A percentile compares a stretch with the other conserved stretches of the same genome.
phyloP scores from a whole-genome alignment of 2,113 vertebrate genomes.

The Centropristis striata region DNA sequence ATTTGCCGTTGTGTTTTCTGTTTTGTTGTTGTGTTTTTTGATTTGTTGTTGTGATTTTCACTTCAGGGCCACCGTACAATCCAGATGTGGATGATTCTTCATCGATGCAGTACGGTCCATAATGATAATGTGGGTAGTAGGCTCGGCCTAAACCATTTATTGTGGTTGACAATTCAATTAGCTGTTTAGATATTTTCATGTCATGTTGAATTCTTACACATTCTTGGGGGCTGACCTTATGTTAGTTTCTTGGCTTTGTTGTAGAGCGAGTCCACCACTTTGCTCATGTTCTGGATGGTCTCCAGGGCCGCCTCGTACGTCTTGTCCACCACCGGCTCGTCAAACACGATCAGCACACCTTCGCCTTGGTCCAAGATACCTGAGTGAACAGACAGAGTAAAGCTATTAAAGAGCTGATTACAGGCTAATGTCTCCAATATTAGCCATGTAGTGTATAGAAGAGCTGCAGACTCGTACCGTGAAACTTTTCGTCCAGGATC shows the following conservation, averaged over 20 bases:
- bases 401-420: not conserved
- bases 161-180: too few relatives aligned
- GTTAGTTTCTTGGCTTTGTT: slow-evolving; percentile 99
- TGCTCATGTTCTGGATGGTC: slow-evolving; percentile 98
- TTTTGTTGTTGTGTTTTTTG: too few relatives aligned
- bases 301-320: slow-evolving; percentile 95
- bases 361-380: slow-evolving; percentile 98
- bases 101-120: too few relatives aligned
- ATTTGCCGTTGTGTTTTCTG: too few relatives aligned
- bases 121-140: too few relatives aligned
- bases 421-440: not conserved
- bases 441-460: too few relatives aligned
- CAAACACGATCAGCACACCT: slow-evolving; percentile 95
- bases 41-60: too few relatives aligned
- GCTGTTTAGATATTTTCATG: too few relatives aligned
- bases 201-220: too few relatives aligned
- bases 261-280: slow-evolving; percentile 99
- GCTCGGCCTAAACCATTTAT: too few relatives aligned
- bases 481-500: slow-evolving; percentile 98
- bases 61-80: too few relatives aligned
- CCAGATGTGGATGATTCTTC: too few relatives aligned
- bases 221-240: slow-evolving; percentile 92
- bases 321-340: slow-evolving; percentile 96
- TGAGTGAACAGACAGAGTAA: slow-evolving; percentile 42
- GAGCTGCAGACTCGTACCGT: slow-evolving; percentile 83